These are phyloP conservation scores for Leptinotarsa texana DNA, from an alignment of 1,140 invertebrate genomes.

Conservation along the genomic window DNA sequence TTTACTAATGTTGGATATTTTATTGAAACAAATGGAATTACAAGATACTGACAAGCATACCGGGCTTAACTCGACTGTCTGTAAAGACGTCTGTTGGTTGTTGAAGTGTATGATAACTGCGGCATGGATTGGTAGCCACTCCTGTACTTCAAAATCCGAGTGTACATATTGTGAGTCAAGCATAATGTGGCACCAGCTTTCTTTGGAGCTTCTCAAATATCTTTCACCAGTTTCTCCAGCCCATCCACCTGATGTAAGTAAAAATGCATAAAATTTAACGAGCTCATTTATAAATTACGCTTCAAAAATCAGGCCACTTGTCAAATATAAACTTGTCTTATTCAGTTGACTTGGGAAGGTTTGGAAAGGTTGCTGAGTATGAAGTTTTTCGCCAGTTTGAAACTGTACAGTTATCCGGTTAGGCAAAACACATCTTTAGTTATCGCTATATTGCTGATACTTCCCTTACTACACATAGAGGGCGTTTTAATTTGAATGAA, in stretches of 20 bases:
- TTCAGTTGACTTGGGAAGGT: no score
- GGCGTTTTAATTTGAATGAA: no score
- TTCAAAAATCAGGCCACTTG: no score
- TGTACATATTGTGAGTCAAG: constrained; percentile 91
- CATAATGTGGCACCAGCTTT: constrained; percentile 92
- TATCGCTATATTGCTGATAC: no score
- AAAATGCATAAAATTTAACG: not conserved
- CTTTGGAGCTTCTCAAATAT: constrained; percentile 77
- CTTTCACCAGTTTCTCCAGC: constrained; percentile 75
- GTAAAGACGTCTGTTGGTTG: constrained; percentile 75
- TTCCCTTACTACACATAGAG: no score
- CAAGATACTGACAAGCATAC: constrained; percentile 86
- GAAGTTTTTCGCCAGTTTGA: no score
- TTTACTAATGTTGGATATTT: constrained; percentile 94
- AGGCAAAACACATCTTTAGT: no score
- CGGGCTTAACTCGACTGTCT: constrained; percentile 77
- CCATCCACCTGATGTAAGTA: constrained; percentile 76
- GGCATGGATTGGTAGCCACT: constrained; percentile 74
- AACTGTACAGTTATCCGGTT: no score
- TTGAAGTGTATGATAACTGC: constrained; percentile 82
- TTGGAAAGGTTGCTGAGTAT: no score
- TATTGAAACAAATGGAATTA: constrained; percentile 95
- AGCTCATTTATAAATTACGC: no score
- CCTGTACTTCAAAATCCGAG: constrained; percentile 68
- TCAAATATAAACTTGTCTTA: no score